Evolutionary conservation across 2,888 invertebrate genomes (phyloP).

Genomic region (Ceriagrion tenellum): DNA sequence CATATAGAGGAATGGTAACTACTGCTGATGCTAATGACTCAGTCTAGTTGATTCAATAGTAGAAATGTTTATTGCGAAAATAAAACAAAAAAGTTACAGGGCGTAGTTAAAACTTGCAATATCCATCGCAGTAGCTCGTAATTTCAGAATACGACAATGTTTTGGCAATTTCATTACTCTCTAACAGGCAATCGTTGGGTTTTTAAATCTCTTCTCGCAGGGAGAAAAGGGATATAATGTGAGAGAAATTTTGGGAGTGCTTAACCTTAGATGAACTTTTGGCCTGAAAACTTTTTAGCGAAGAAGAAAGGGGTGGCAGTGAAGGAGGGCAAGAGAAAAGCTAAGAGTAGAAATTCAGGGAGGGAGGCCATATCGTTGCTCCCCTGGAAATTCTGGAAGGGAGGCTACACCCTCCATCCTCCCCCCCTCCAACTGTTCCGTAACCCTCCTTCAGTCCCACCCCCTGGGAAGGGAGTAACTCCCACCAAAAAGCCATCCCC

Average conservation of each 20-base stretch:
- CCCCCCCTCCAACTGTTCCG: background rate
- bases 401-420: background rate
- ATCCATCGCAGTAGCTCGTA: too few relatives aligned
- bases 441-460: background rate
- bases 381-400: too few relatives aligned
- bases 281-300: constrained; percentile 16
- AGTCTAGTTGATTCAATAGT: too few relatives aligned
- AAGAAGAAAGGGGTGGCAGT: background rate
- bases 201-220: background rate
- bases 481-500: background rate
- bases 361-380: too few relatives aligned
- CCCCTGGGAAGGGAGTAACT: background rate
- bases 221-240: background rate
- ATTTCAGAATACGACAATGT: too few relatives aligned
- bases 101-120: too few relatives aligned
- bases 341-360: constrained; percentile 40
- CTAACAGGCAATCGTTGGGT: background rate
- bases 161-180: too few relatives aligned
- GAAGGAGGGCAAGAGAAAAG: background rate
- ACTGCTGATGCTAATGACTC: too few relatives aligned
- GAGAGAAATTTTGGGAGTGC: constrained; percentile 4
- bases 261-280: constrained; percentile 56
- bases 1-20: too few relatives aligned
- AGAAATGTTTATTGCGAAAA: too few relatives aligned
- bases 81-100: too few relatives aligned